phyloP scores from a whole-genome alignment of 2,888 invertebrate species.

The Cremastobaeus sp. region DNA sequence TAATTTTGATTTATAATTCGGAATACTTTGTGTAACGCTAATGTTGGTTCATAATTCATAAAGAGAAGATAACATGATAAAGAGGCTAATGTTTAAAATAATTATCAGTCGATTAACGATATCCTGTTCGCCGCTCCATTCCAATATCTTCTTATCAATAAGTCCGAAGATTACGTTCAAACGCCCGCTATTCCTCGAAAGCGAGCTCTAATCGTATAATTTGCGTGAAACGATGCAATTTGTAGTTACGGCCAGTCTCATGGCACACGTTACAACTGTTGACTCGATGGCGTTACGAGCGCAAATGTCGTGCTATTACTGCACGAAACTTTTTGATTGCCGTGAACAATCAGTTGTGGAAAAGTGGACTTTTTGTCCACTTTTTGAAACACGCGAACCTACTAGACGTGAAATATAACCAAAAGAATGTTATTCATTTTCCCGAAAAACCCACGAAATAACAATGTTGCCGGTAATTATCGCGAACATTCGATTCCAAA shows the following conservation, averaged over 20 bases:
- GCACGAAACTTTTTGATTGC: conserved; percentile 17
- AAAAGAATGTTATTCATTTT: conserved; percentile 26
- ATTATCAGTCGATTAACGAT: conserved; percentile 19
- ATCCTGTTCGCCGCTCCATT: conserved; percentile 21
- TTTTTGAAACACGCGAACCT: conserved; percentile 25
- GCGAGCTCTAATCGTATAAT: conserved; percentile 71
- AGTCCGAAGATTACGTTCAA: conserved; percentile 30
- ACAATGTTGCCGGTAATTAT: no score
- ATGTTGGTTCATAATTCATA: no score
- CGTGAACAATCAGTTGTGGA: conserved; percentile 11
- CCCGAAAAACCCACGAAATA: not conserved
- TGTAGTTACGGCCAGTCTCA: conserved; percentile 68
- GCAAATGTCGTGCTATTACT: conserved; percentile 21
- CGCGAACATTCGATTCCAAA: not conserved
- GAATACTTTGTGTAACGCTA: no score
- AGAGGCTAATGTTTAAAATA: conserved; percentile 18
- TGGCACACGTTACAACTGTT: conserved; percentile 30
- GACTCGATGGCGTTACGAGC: conserved; percentile 18
- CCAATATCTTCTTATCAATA: conserved; percentile 37
- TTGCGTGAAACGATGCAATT: conserved; percentile 75
- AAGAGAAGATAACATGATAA: no score
- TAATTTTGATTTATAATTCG: no score
- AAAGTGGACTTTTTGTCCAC: not conserved
- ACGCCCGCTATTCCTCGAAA: conserved; percentile 45
- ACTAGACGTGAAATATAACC: conserved; percentile 9